Conservation (phyloP, 1,140 invertebrate genomes). For the Hycleus cichorii region DNA sequence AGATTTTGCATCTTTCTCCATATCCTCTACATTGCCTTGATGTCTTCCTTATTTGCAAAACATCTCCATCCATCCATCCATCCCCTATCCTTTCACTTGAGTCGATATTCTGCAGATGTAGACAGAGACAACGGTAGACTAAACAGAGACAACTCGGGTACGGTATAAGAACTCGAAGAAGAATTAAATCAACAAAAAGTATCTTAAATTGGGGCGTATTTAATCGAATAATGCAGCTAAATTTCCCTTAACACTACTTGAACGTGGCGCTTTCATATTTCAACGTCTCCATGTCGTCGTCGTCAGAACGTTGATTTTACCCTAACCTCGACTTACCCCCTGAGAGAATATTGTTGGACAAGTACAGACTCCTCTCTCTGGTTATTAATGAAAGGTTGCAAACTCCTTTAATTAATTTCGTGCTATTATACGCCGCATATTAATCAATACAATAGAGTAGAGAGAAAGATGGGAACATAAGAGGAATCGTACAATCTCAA, state of each 20-base stretch:
- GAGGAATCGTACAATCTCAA: slow-evolving; percentile 14
- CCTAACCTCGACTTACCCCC: too few species aligned
- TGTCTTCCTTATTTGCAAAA: slow-evolving; percentile 4
- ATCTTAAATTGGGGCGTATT: too few species aligned
- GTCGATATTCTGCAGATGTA: slow-evolving; percentile 36
- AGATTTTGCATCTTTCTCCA: slow-evolving; percentile 24
- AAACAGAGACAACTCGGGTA: too few species aligned
- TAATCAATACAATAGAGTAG: slow-evolving; percentile 35
- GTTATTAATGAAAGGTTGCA: slow-evolving; percentile 42
- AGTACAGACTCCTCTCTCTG: slow-evolving; percentile 34
- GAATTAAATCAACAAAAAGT: too few species aligned
- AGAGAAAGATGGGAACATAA: too few species aligned
- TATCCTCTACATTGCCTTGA: slow-evolving; percentile 7
- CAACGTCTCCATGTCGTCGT: too few species aligned
- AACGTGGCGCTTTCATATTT: too few species aligned
- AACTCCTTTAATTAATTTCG: slow-evolving; percentile 43
- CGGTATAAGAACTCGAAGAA: too few species aligned
- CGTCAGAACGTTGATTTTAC: too few species aligned
- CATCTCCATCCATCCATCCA: neutral
- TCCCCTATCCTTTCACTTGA: slow-evolving; percentile 34
- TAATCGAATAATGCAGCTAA: too few species aligned
- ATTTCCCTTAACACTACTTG: too few species aligned
- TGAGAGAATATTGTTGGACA: slow-evolving; percentile 23
- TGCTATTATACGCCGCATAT: slow-evolving; percentile 40
- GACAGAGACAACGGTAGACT: too few species aligned